A percentile compares a stretch with the other conserved stretches of the same genome.
Evolutionary conservation across 2,113 vertebrate genomes (phyloP).

Genomic region (human): GRCh38 chr6:91304001-91304500

Average conservation of each 20-base stretch:
- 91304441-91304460: slow-evolving; percentile 45
- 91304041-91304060: not conserved
- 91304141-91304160: not conserved
- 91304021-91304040: not conserved
- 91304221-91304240: not conserved
- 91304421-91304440: not conserved
- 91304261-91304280: not conserved
- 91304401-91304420: slow-evolving; percentile 27
- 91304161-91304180: not conserved
- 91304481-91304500: not conserved
- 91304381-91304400: not conserved
- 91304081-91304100: not conserved
- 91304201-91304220: not conserved
- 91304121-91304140: not conserved
- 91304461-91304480: not conserved
- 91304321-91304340: not conserved
- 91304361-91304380: not conserved
- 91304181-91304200: not conserved
- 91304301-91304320: not conserved
- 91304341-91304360: not conserved
- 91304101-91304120: not conserved
- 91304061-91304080: not conserved
- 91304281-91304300: not conserved
- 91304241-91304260: not conserved
- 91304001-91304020: not conserved